Base-by-base conservation (phyloP, 1,140 invertebrate species). In the Trypoxylus dichotomus region DNA sequence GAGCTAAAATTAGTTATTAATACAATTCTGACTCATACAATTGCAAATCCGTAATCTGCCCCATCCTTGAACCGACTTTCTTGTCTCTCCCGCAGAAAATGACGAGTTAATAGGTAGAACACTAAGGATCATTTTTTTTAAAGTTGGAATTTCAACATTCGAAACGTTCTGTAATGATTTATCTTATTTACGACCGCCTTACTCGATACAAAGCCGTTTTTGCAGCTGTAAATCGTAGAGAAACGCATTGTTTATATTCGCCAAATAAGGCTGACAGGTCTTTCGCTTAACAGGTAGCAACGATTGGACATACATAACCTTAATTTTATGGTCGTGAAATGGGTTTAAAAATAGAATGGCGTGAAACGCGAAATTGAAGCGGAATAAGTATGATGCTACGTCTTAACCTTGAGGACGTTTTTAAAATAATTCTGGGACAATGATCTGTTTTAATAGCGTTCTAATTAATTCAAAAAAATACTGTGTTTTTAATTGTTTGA, bases 241-340 rank as follows among this genome's bases (percentile, higher is more conserved):
- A 13, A 29, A 41, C 32, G 73, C 10, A 42, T 74, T 74, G 73
- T 74, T 74, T 74, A 74, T 41, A 42, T 32, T 41, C 37, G 10
- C 73, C 73, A 74, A 74, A 74, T 74, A 74, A 25, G 73, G 73
- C 5, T n/a, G 27, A 29, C 71, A 24, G 27, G 19, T n/a, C 71
- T 11, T 27, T 27, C n/a, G 8, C 42, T 15, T 37, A 74, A 47
- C 37, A 74, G 24, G 73, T 74, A 24, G 37, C 6, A 73, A 6
- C 71, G 2, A n/a, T 41, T n/a, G n/a, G n/a, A 42, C 37, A 42
- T 37, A 41, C 24, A 47, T 74, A 74, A 47, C 24, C 47, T 54
- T 54, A 54, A 54, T 19, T n/a, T 54, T 54, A 15, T 54, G 19
- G 19, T 15, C 15, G 27, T 21, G 19, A 72, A 6, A 21, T 29